Percentiles rank a stretch among this genome's conserved stretches.
These are phyloP conservation scores for Imbricaverruca yamaguchii DNA, from an alignment of 2,888 invertebrate genomes.

Conservation along the genomic window DNA sequence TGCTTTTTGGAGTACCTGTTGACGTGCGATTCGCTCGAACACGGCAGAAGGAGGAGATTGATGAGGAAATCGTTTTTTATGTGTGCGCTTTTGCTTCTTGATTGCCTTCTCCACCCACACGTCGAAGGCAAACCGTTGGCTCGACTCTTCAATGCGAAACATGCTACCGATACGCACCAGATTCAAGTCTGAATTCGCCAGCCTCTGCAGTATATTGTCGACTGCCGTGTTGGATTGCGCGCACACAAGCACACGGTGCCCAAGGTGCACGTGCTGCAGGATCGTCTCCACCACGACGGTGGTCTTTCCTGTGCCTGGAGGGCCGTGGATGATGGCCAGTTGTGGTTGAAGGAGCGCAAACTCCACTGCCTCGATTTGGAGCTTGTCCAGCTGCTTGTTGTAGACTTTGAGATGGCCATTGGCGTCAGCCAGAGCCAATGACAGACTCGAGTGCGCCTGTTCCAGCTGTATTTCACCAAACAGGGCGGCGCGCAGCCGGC, in stretches of 20 bases:
- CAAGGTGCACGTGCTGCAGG: slow-evolving; percentile 43
- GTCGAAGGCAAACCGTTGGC: too few relatives aligned
- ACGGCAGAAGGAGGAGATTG: too few relatives aligned
- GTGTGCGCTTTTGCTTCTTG: too few relatives aligned
- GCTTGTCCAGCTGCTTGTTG: slow-evolving; percentile 40
- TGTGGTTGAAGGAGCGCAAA: slow-evolving; percentile 47
- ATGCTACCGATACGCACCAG: too few relatives aligned
- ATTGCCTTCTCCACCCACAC: too few relatives aligned
- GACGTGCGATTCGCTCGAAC: too few relatives aligned
- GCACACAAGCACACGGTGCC: slow-evolving; percentile 46
- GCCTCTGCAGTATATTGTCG: slow-evolving; percentile 49
- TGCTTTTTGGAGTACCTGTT: too few relatives aligned
- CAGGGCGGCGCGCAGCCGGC: slow-evolving; percentile 41
- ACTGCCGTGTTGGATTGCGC: slow-evolving; percentile 53
- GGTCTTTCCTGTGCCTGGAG: slow-evolving; percentile 52
- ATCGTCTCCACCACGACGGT: slow-evolving; percentile 52
- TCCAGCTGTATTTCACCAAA: slow-evolving; percentile 40
- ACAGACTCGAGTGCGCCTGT: slow-evolving; percentile 25
- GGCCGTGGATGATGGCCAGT: slow-evolving; percentile 50
- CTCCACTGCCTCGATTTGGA: slow-evolving; percentile 46
- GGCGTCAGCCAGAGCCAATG: slow-evolving; percentile 26
- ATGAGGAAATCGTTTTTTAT: too few relatives aligned
- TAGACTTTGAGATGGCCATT: slow-evolving; percentile 26
- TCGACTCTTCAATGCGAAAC: too few relatives aligned
- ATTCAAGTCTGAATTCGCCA: too few relatives aligned